These are phyloP conservation scores for Origma solitaria DNA, from an alignment of 2,113 vertebrate genomes.

Conservation along the genomic window DNA sequence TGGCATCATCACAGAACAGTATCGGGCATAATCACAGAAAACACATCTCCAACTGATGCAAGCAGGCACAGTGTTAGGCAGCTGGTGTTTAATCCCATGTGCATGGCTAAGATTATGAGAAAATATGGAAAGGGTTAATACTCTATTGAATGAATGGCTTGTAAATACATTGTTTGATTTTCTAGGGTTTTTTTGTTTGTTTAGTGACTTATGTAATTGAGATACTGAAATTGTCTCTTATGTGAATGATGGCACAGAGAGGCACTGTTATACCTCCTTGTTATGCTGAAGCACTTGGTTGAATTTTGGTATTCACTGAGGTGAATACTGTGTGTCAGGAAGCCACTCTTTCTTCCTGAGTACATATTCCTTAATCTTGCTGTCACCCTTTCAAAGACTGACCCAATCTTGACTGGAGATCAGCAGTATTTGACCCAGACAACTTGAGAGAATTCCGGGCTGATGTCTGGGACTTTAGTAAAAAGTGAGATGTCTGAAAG, in stretches of 20 bases:
- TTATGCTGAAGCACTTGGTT: not conserved
- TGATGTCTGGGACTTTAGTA: not conserved
- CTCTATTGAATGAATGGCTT: not conserved
- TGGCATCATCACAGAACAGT: not conserved
- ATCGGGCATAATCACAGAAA: not conserved
- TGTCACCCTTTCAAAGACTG: not conserved
- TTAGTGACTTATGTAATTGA: not conserved
- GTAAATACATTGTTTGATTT: not conserved
- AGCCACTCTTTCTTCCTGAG: not conserved
- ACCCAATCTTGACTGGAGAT: not conserved
- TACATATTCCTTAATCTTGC: not conserved
- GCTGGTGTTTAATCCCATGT: not conserved
- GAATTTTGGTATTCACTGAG: not conserved
- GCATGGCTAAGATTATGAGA: not conserved
- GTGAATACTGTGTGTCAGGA: not conserved
- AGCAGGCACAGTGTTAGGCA: not conserved
- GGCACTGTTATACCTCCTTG: not conserved
- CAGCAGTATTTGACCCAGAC: not conserved
- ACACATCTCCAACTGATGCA: not conserved
- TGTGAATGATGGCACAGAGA: not conserved
- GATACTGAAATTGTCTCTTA: not conserved
- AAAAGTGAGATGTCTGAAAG: not conserved
- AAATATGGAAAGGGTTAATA: not conserved
- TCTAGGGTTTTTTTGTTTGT: not conserved
- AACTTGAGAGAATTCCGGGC: not conserved